A percentile compares a stretch with the other conserved stretches of the same genome.
phyloP scores from a whole-genome alignment of 2,113 vertebrate genomes.

The Eulemur macaco region DNA sequence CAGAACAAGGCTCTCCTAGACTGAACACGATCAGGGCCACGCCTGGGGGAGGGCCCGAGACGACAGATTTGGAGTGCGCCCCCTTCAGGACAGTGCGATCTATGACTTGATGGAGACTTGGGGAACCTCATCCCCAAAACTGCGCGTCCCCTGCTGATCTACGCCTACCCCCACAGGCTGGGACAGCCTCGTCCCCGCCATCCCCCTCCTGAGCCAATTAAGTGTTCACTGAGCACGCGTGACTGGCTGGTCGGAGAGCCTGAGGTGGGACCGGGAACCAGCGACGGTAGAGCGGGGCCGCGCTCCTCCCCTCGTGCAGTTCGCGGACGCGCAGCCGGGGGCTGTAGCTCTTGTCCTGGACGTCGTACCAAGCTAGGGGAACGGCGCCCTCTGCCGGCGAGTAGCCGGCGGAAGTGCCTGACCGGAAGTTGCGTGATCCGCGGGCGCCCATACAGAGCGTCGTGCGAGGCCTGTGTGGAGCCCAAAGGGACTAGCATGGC shows the following conservation, averaged over 20 bases:
- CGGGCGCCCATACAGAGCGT: rapidly evolving
- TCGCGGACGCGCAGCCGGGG: no score
- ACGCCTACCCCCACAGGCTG: no score
- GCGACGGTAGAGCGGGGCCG: rapidly evolving
- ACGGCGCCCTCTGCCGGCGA: neutral
- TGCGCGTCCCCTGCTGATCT: neutral
- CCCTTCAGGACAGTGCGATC: neutral
- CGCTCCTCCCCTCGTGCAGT: neutral
- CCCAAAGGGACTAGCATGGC: neutral
- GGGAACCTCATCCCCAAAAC: neutral
- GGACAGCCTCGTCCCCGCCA: neutral
- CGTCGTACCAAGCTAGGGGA: rapidly evolving
- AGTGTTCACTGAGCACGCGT: neutral
- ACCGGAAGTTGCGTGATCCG: constrained; percentile 7
- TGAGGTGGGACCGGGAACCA: neutral
- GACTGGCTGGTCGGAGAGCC: neutral
- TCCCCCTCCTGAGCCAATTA: neutral
- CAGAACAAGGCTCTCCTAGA: neutral
- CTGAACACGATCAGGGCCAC: neutral
- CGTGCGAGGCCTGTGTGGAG: rapidly evolving
- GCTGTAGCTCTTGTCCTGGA: rapidly evolving
- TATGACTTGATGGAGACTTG: neutral
- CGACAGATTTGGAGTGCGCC: neutral
- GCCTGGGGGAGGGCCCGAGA: neutral
- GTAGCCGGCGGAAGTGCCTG: neutral